Percentiles rank a stretch among this genome's conserved stretches.
These are phyloP conservation scores for Onthophagus sagittarius DNA, from an alignment of 2,888 invertebrate genomes.

Conservation along the genomic window DNA sequence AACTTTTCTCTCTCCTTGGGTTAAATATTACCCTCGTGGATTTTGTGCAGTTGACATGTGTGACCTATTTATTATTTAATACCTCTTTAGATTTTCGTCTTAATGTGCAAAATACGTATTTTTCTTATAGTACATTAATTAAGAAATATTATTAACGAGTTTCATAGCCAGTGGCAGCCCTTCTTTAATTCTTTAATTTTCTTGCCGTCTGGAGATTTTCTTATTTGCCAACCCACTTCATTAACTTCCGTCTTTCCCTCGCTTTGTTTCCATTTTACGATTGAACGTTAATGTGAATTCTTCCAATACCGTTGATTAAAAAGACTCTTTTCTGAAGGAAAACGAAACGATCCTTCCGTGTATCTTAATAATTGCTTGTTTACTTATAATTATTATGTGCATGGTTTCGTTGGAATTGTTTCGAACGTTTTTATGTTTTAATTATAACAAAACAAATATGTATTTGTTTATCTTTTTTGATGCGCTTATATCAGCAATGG, in stretches of 20 bases:
- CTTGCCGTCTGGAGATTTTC: not conserved
- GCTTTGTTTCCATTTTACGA: constrained; percentile 11
- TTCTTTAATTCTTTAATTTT: constrained; percentile 10
- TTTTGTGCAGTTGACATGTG: constrained; percentile 14
- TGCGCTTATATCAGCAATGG: too few species aligned
- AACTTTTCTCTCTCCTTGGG: constrained; percentile 30
- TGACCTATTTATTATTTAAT: not conserved
- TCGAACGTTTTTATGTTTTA: too few species aligned
- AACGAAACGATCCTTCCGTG: not conserved
- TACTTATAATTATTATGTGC: not conserved
- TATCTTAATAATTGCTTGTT: not conserved
- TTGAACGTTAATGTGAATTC: constrained; percentile 25
- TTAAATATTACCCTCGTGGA: constrained; percentile 33
- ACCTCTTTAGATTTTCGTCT: too few species aligned
- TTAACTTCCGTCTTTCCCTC: constrained; percentile 4
- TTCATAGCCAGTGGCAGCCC: not conserved
- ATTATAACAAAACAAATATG: too few species aligned
- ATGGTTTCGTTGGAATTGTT: too few species aligned
- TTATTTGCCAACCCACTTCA: constrained; percentile 27
- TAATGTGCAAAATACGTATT: not conserved
- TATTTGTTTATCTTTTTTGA: not conserved
- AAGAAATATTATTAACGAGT: constrained; percentile 12
- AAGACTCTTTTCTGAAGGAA: not conserved
- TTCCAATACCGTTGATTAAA: constrained; percentile 3
- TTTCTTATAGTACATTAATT: not conserved